Base-by-base conservation (phyloP, 2,113 vertebrate species). In the Struthidea cinerea region DNA sequence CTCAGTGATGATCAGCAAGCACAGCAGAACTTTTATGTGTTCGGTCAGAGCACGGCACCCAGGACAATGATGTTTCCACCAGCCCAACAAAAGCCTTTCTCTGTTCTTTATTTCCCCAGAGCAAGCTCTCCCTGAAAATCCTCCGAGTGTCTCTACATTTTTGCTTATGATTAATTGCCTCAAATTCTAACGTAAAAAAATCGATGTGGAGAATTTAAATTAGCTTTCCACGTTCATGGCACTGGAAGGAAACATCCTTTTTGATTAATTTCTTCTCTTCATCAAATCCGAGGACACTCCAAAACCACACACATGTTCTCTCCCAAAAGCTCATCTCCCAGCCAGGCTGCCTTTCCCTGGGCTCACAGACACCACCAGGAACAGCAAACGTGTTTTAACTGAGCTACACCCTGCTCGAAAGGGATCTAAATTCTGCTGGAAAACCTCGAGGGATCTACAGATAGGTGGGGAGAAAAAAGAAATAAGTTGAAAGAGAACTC, bases 1-100 rank as follows among this genome's bases (percentile, higher is more conserved):
- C 56, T 84, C 78, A 35, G 28, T 4, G 81, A 6, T 33, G 65
- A 91, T 89, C 46, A 95, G 95, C 91, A 69, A 97, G 46, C 91
- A 13, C 93, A 95, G 94, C 93, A 95, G 65, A 92, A 85, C 84
- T 53, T 94, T 89, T 93, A 30, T 92, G 57, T 15, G 69, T 64
- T 12, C 9, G 22, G 42, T 87, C 53, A 4, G 35, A 17, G 13
- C 42, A 11, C 27, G 6, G 59, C 2, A 5, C 24, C 59, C 77
- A 50, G 91, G 77, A 92, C 93, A 91, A 84, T 92, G 84, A 44
- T 55, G 1, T 26, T 77, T 47, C 80, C 84, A 87, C 16, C 44
- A 87, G 79, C 65, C 73, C 57, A 44, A 52, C 93, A 76, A 94
- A 95, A 95, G 46, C 61, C 6, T 42, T 3, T 52, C 70, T 84